phyloP scores from a whole-genome alignment of 2,888 invertebrate genomes.

The Coenonympha arcania region DNA sequence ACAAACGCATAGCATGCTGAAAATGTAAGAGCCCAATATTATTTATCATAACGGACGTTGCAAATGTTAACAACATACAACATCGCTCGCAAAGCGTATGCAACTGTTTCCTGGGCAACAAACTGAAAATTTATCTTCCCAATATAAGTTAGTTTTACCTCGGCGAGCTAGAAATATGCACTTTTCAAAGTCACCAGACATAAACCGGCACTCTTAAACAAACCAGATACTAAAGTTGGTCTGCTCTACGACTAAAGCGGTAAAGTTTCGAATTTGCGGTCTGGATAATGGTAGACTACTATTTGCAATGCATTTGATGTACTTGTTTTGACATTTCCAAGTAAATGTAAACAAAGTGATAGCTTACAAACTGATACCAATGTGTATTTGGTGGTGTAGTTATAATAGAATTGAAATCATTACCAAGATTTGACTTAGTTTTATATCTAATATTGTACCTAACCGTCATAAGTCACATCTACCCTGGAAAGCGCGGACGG shows the following conservation, averaged over 20 bases:
- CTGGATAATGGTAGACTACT: slow-evolving; percentile 17
- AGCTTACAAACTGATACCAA: too few relatives aligned
- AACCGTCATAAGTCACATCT: too few relatives aligned
- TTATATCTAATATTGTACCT: too few relatives aligned
- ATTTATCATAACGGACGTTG: slow-evolving; percentile 15
- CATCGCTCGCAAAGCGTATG: slow-evolving; percentile 13
- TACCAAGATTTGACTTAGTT: too few relatives aligned
- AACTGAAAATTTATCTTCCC: slow-evolving; percentile 17
- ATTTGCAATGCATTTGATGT: slow-evolving; percentile 16
- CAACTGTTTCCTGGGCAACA: slow-evolving; percentile 18
- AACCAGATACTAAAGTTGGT: slow-evolving; percentile 55
- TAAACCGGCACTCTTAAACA: slow-evolving; percentile 56
- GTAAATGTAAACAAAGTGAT: too few relatives aligned
- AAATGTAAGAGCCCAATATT: slow-evolving; percentile 12
- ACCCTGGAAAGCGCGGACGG: too few relatives aligned
- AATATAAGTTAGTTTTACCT: slow-evolving; percentile 39
- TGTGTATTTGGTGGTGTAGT: too few relatives aligned
- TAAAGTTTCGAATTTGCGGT: slow-evolving; percentile 44
- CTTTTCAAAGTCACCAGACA: slow-evolving; percentile 55
- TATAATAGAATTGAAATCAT: too few relatives aligned
- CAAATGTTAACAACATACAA: slow-evolving; percentile 18
- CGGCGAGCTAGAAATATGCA: slow-evolving; percentile 42
- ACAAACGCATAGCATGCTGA: slow-evolving; percentile 3
- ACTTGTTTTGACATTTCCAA: too few relatives aligned
- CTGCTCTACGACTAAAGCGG: slow-evolving; percentile 36